phyloP scores from a whole-genome alignment of 2,797 vertebrate genomes.

The Erpetoichthys calabaricus region DNA sequence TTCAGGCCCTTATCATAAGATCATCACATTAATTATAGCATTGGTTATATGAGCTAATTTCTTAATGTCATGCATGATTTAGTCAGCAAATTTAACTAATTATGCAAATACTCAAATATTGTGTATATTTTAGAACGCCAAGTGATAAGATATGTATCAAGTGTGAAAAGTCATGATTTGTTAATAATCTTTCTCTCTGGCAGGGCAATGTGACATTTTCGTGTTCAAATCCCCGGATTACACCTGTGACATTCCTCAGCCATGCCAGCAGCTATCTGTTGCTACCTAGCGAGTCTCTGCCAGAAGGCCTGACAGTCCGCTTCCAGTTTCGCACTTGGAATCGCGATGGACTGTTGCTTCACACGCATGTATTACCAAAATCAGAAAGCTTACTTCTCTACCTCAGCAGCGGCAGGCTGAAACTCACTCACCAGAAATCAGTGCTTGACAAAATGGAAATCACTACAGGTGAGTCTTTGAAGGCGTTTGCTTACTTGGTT shows the following conservation, averaged over 20 bases:
- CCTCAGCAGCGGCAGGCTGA: conserved; percentile 58
- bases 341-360: conserved; percentile 71
- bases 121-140: too few species aligned
- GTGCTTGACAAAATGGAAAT: conserved; percentile 56
- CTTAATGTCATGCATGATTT: too few species aligned
- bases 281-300: conserved; percentile 55
- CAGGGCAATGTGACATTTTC: conserved; percentile 96
- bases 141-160: too few species aligned
- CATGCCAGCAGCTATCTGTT: conserved; percentile 72
- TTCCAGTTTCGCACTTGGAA: conserved; percentile 97
- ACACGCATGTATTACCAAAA: conserved; percentile 54
- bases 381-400: conserved; percentile 61
- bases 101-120: too few species aligned
- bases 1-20: too few species aligned
- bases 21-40: too few species aligned
- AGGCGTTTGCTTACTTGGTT: not conserved
- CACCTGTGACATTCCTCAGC: conserved; percentile 78
- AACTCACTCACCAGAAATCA: conserved; percentile 56
- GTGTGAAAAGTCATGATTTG: too few species aligned
- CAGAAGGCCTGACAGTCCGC: conserved; percentile 67
- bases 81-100: too few species aligned
- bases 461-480: conserved; percentile 49
- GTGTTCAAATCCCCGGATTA: conserved; percentile 74
- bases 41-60: too few species aligned
- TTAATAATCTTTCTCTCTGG: conserved; percentile 18